A percentile compares a stretch with the other conserved stretches of the same genome.
Evolutionary conservation across 2,888 invertebrate species (phyloP).

Genomic region (Diarsia rubi): DNA sequence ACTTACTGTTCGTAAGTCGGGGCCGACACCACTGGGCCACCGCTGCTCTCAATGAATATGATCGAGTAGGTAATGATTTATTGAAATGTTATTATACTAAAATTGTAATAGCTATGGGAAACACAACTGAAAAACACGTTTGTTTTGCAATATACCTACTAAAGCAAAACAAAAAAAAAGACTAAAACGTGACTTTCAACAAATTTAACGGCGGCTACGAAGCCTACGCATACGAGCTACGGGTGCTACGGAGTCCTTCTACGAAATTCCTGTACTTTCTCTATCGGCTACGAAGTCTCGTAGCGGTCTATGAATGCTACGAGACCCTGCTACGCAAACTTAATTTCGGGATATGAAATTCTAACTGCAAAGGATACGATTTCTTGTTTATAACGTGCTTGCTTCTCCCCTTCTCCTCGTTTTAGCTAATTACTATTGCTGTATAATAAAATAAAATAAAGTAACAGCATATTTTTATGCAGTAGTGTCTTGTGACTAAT

Average conservation of each 20-base stretch:
- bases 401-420: not conserved
- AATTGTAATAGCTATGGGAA: not conserved
- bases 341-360: not conserved
- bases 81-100: not conserved
- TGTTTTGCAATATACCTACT: too few relatives aligned
- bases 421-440: not conserved
- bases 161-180: not conserved
- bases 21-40: too few relatives aligned
- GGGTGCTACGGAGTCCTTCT: slow-evolving; percentile 37
- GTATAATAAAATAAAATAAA: not conserved
- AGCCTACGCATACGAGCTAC: slow-evolving; percentile 15
- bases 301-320: slow-evolving; percentile 42
- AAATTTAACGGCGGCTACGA: not conserved
- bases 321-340: slow-evolving; percentile 16
- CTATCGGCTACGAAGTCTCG: slow-evolving; percentile 30
- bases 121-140: not conserved
- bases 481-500: not conserved
- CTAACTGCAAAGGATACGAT: not conserved
- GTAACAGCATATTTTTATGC: not conserved
- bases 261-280: slow-evolving; percentile 29
- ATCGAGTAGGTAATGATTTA: too few relatives aligned
- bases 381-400: slow-evolving; percentile 16
- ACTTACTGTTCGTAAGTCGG: too few relatives aligned
- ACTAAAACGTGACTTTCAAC: not conserved
- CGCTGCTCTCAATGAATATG: too few relatives aligned